Evolutionary conservation across 1,140 invertebrate species (phyloP).

Genomic region (Proctacanthus coquilletti): DNA sequence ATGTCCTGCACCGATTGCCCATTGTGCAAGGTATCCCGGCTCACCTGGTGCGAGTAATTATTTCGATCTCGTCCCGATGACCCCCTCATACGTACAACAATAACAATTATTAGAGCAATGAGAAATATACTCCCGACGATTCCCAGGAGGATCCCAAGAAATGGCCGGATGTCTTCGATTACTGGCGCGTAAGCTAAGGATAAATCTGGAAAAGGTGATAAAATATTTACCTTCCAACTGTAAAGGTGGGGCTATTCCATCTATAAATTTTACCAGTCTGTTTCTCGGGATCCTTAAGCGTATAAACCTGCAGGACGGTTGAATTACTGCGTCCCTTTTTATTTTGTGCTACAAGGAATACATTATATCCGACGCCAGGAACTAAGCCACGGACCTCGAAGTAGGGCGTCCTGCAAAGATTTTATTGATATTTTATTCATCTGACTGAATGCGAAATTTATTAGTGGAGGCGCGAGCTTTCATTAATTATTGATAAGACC

Average conservation of each 20-base stretch:
- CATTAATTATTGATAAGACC: too few relatives aligned
- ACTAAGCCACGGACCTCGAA: slow-evolving; percentile 48
- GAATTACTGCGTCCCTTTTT: slow-evolving; percentile 50
- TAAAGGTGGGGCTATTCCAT: not conserved
- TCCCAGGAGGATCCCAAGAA: slow-evolving; percentile 53
- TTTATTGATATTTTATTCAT: too few relatives aligned
- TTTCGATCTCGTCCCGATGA: slow-evolving; percentile 45
- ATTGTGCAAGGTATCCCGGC: slow-evolving; percentile 21
- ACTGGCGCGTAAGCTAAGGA: slow-evolving; percentile 24
- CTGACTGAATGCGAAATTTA: too few relatives aligned
- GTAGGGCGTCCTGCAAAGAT: slow-evolving; percentile 37
- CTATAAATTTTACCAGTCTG: slow-evolving; percentile 44
- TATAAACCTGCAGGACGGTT: slow-evolving; percentile 47
- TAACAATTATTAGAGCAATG: slow-evolving; percentile 55
- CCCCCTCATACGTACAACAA: slow-evolving; percentile 47
- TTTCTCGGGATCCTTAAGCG: slow-evolving; percentile 60
- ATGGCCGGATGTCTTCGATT: slow-evolving; percentile 52
- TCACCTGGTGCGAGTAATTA: slow-evolving; percentile 41
- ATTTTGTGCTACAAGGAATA: slow-evolving; percentile 55
- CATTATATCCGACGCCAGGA: slow-evolving; percentile 48
- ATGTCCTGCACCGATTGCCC: slow-evolving; percentile 28
- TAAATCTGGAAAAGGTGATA: slow-evolving; percentile 15
- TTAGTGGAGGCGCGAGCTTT: too few relatives aligned
- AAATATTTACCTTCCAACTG: too few relatives aligned
- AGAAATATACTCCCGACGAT: slow-evolving; percentile 53